A percentile compares a stretch with the other conserved stretches of the same genome.
These are phyloP conservation scores for Brachyalestes nurse DNA, from an alignment of 2,797 vertebrate genomes.

Conservation along the genomic window DNA sequence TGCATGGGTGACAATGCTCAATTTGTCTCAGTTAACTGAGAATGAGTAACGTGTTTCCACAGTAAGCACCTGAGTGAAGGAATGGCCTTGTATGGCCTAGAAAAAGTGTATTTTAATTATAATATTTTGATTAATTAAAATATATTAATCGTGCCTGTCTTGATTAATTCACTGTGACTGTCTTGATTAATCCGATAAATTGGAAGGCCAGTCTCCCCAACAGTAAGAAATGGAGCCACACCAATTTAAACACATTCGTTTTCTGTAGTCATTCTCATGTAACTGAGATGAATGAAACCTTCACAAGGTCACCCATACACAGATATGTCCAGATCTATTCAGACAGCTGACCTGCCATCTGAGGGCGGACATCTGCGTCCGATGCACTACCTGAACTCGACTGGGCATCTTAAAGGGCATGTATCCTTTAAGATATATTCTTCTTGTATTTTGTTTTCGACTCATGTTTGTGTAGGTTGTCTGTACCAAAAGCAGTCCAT, in stretches of 20 bases:
- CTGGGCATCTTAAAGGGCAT: too few species aligned
- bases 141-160: too few species aligned
- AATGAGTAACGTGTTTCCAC: neutral
- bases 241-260: neutral
- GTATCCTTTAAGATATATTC: too few species aligned
- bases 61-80: neutral
- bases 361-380: neutral
- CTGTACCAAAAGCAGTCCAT: too few species aligned
- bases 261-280: neutral
- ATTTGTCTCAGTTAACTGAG: neutral
- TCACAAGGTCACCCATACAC: neutral
- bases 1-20: neutral
- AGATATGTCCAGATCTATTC: neutral
- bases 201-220: too few species aligned
- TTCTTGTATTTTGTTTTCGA: too few species aligned
- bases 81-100: neutral
- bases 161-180: too few species aligned
- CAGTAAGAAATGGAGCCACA: too few species aligned
- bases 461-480: too few species aligned
- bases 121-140: too few species aligned
- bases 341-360: neutral
- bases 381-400: neutral
- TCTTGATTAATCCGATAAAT: too few species aligned
- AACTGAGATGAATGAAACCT: neutral
- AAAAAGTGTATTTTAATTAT: neutral